Evolutionary conservation across 2,113 vertebrate species (phyloP).

Genomic region (Austrofundulus limnaeus): DNA sequence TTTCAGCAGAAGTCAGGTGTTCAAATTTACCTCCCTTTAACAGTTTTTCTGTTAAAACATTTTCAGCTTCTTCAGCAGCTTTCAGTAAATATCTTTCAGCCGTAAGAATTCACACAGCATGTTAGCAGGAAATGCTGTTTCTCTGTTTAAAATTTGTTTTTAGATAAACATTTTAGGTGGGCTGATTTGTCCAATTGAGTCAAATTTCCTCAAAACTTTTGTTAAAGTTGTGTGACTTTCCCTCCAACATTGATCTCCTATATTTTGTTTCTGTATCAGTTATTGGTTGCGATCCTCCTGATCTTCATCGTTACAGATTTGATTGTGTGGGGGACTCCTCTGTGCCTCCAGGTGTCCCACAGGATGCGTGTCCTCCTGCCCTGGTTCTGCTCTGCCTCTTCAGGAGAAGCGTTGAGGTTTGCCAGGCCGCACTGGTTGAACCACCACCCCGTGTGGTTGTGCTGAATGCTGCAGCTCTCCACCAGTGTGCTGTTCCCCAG

Average conservation of each 20-base stretch:
- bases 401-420: constrained; percentile 86
- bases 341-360: constrained; percentile 88
- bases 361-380: constrained; percentile 74
- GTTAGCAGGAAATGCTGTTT: too few species aligned
- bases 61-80: too few species aligned
- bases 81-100: too few species aligned
- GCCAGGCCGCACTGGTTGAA: constrained; percentile 88
- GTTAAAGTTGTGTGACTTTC: neutral
- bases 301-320: constrained; percentile 93
- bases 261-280: constrained; percentile 23
- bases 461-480: constrained; percentile 85
- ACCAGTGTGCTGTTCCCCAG: constrained; percentile 75
- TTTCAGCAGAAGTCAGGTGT: too few species aligned
- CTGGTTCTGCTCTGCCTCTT: constrained; percentile 72
- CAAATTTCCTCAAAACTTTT: neutral
- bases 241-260: constrained; percentile 7
- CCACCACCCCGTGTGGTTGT: constrained; percentile 89
- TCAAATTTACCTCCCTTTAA: too few species aligned
- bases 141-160: too few species aligned
- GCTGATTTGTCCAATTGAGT: too few species aligned
- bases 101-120: too few species aligned
- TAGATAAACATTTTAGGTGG: too few species aligned
- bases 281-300: constrained; percentile 79
- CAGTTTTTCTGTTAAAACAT: too few species aligned
- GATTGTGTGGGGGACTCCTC: constrained; percentile 79